Conservation (phyloP, 2,888 invertebrate genomes). For the Callimorpha dominula region DNA sequence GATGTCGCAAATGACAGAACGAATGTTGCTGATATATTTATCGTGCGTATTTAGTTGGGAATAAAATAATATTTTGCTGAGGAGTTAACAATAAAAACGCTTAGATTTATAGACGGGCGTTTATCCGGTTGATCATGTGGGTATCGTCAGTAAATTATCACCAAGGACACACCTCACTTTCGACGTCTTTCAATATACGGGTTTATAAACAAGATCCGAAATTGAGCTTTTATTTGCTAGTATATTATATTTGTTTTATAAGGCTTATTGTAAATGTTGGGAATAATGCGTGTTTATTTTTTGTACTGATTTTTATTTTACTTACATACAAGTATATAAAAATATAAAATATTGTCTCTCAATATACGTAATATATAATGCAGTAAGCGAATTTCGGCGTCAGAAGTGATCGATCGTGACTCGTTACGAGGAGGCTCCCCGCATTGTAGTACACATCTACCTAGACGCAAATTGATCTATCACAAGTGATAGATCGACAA, state of each 20-base stretch:
- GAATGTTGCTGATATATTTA: conserved; percentile 55
- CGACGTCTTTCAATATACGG: conserved; percentile 21
- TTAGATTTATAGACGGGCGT: conserved; percentile 68
- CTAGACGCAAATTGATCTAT: conserved; percentile 29
- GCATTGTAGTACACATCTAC: background rate
- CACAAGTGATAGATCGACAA: conserved; percentile 33
- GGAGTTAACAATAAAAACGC: conserved; percentile 63
- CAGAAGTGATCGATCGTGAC: conserved; percentile 44
- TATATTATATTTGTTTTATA: too few relatives aligned
- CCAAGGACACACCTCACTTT: conserved; percentile 45
- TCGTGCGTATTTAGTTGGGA: conserved; percentile 52
- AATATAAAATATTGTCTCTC: background rate
- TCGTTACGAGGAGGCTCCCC: conserved; percentile 29
- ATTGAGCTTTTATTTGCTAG: conserved; percentile 7
- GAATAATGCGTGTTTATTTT: background rate
- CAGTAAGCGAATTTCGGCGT: conserved; percentile 27
- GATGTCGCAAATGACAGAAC: conserved; percentile 23
- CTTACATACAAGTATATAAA: background rate
- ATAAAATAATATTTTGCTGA: conserved; percentile 61
- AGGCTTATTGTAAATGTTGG: conserved; percentile 2
- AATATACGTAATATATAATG: background rate
- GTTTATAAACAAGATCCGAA: conserved; percentile 17
- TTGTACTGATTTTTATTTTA: background rate
- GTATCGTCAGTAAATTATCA: conserved; percentile 67
- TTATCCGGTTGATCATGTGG: conserved; percentile 70